A percentile compares a stretch with the other conserved stretches of the same genome.
phyloP scores from a whole-genome alignment of 2,113 vertebrate genomes.

The Chamaetylas fuelleborni region DNA sequence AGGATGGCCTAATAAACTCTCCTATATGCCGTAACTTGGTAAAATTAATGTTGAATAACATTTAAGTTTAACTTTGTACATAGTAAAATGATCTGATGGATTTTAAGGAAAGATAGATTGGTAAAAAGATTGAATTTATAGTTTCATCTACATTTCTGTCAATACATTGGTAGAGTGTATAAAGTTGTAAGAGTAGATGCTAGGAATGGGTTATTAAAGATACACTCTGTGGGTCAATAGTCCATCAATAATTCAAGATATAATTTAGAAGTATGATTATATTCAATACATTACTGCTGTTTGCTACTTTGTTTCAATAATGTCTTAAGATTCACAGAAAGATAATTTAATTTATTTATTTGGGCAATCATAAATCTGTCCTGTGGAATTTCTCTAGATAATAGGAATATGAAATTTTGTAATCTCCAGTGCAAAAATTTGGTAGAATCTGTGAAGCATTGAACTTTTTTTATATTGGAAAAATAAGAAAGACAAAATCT shows the following conservation, averaged over 20 bases:
- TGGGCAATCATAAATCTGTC: neutral
- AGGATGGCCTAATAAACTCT: neutral
- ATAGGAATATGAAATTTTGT: neutral
- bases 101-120: slow-evolving; percentile 65
- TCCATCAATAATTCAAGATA: slow-evolving; percentile 71
- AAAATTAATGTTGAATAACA: neutral
- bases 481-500: neutral
- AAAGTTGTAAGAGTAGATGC: slow-evolving; percentile 46
- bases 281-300: slow-evolving; percentile 26
- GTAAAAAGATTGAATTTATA: slow-evolving; percentile 67
- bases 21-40: neutral
- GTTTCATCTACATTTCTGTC: slow-evolving; percentile 6
- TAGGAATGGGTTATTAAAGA: slow-evolving; percentile 53
- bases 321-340: neutral
- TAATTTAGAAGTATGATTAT: slow-evolving; percentile 67
- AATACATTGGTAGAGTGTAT: slow-evolving; percentile 28
- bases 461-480: neutral
- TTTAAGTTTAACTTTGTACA: slow-evolving; percentile 33
- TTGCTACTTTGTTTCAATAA: neutral
- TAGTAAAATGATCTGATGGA: slow-evolving; percentile 37
- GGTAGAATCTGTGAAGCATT: neutral
- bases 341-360: neutral
- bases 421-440: neutral
- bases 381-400: neutral
- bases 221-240: slow-evolving; percentile 58